A percentile compares a stretch with the other conserved stretches of the same genome.
These are phyloP conservation scores for Lordiphosa clarofinis DNA, from an alignment of 1,140 invertebrate genomes.

Conservation along the genomic window DNA sequence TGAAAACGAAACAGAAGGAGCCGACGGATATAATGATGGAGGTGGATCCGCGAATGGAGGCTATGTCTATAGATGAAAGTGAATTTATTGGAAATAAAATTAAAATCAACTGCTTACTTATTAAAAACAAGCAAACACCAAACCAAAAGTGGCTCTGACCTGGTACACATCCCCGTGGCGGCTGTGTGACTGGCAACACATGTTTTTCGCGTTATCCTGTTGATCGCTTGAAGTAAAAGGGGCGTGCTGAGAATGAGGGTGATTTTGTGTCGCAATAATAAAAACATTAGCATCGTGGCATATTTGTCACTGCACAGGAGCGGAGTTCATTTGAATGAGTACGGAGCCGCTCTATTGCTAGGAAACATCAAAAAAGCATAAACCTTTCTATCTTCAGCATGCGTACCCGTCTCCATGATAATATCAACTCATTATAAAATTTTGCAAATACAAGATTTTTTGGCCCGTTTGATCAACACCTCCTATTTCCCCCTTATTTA, in stretches of 20 bases:
- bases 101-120: constrained; percentile 44
- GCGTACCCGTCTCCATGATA: no score
- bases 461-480: no score
- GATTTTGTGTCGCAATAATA: constrained; percentile 53
- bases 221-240: constrained; percentile 42
- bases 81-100: constrained; percentile 20
- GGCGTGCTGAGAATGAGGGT: constrained; percentile 19
- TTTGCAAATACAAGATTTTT: no score
- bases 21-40: constrained; percentile 23
- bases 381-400: no score
- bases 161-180: constrained; percentile 33
- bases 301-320: constrained; percentile 52
- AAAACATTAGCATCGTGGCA: constrained; percentile 70
- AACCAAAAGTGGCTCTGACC: constrained; percentile 50
- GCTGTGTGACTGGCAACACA: constrained; percentile 79
- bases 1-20: constrained; percentile 79
- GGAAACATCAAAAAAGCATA: no score
- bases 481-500: no score
- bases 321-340: constrained; percentile 10
- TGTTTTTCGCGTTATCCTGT: constrained; percentile 72
- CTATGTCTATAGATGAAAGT: constrained; percentile 52
- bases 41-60: constrained; percentile 18
- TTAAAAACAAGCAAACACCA: constrained; percentile 65
- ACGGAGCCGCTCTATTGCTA: no score
- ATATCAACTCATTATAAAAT: no score